A percentile compares a stretch with the other conserved stretches of the same genome.
Conservation (phyloP, 2,113 vertebrate genomes). For the Mormyrus lacerda region DNA sequence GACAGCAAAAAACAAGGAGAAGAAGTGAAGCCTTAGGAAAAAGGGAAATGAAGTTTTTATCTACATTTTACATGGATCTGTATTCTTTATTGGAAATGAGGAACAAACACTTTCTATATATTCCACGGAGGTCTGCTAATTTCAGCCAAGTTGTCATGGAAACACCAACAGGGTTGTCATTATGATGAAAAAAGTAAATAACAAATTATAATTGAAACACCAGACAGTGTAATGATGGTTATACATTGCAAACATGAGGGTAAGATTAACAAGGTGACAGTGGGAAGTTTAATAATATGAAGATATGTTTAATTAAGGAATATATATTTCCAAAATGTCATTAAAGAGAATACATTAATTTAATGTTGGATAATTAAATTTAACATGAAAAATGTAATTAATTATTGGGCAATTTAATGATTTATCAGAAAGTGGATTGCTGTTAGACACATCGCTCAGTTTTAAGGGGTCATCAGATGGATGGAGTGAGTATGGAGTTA, state of each 20-base stretch:
- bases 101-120: not conserved
- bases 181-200: not conserved
- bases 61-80: not conserved
- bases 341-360: not conserved
- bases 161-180: not conserved
- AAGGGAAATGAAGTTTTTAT: not conserved
- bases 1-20: not conserved
- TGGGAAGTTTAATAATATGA: not conserved
- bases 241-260: not conserved
- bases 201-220: not conserved
- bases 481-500: not conserved
- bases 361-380: not conserved
- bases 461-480: not conserved
- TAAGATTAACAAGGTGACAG: slow-evolving; percentile 3
- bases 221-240: not conserved
- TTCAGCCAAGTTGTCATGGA: not conserved
- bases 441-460: not conserved
- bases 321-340: not conserved
- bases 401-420: not conserved
- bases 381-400: not conserved
- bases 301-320: not conserved
- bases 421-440: not conserved
- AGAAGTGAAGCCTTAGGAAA: not conserved
- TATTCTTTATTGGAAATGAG: not conserved
- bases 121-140: not conserved